Evolutionary conservation across 2,113 vertebrate genomes (phyloP), one percentile per base, ranked within the genome.

Genomic region (Brachypteracias leptosomus): DNA sequence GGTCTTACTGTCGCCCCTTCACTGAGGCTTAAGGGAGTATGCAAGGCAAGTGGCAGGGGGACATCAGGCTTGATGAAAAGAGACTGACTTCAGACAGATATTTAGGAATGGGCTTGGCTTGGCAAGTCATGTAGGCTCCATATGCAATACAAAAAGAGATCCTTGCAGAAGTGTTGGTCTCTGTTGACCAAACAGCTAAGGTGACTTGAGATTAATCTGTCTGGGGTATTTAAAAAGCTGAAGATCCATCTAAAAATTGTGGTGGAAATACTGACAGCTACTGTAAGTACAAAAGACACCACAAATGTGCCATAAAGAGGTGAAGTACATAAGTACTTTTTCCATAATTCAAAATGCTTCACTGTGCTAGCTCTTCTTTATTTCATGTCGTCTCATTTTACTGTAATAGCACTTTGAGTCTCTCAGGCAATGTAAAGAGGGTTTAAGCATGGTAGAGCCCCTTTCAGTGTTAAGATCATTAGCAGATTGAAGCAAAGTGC

Each of bases 401-500:
- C 83, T 8, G 1, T 89, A 94, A 92, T 84, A 65, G 57, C 65
- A 42, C 68, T 96, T 68, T 35, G n/a, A 57, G 47, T 65, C 79
- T 97, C 72, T 74, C 54, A 86, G 83, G 65, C 82, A 84, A 65
- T 75, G n/a, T 78, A 85, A 89, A 84, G 70, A 89, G 57, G 68
- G 31, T 90, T 80, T 75, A 87, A 81, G 70, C n/a, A 42, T 0
- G 1, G 36, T n/a, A 75, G 57, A 89, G 49, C n/a, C 65, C 68
- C 65, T 93, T 90, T 94, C 62, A 91, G 82, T 51, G 78, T 90
- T 85, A 91, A 89, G 51, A 88, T 94, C 88, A 72, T 96, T 96
- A 96, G 67, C 18, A 91, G 88, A 96, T 89, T 83, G 90, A 90
- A 82, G 90, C 61, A 93, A 96, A 97, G 93, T 94, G 88, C 88